Evolutionary conservation across 53 echinoderm and acorn worm genomes (phyloP).

Genomic region (Patiria pectinifera): DNA sequence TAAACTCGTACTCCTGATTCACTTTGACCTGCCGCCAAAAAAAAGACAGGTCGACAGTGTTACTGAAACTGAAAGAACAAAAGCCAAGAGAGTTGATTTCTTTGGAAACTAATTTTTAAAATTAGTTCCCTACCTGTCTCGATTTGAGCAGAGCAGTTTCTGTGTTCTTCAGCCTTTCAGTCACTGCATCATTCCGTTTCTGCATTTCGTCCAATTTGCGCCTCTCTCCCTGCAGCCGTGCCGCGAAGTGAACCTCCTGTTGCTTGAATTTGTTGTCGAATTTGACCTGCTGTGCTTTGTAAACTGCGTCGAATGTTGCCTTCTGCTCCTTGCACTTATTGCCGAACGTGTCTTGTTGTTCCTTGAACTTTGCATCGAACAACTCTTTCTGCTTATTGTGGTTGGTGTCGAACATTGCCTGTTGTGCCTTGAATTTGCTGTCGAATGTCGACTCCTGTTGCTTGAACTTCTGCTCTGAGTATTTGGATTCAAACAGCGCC

Average conservation of each 20-base stretch:
- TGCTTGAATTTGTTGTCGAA: constrained; percentile 25
- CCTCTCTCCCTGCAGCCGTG: constrained; percentile 10
- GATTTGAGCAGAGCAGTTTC: constrained; percentile 42
- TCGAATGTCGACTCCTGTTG: constrained; percentile 10
- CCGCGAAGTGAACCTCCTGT: constrained; percentile 9
- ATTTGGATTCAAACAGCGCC: constrained; percentile 8
- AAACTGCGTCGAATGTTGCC: neutral
- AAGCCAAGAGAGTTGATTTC: too few species aligned
- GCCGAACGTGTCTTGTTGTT: constrained; percentile 25
- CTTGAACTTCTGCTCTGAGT: neutral
- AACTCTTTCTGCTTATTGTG: neutral
- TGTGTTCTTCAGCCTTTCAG: constrained; percentile 25
- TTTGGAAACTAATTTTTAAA: neutral
- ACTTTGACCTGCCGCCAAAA: constrained; percentile 39
- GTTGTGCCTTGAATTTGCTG: constrained; percentile 13
- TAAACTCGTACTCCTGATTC: constrained; percentile 56
- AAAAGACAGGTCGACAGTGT: neutral
- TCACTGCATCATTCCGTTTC: constrained; percentile 8
- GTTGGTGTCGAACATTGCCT: constrained; percentile 1
- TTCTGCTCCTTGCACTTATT: neutral
- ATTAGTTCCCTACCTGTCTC: constrained; percentile 31
- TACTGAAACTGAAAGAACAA: neutral
- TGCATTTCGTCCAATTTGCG: neutral
- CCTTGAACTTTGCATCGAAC: constrained; percentile 17
- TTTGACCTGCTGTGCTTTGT: neutral